phyloP scores from a whole-genome alignment of 1,140 invertebrate species.

The Hermatobates lingyangjiaoensis region DNA sequence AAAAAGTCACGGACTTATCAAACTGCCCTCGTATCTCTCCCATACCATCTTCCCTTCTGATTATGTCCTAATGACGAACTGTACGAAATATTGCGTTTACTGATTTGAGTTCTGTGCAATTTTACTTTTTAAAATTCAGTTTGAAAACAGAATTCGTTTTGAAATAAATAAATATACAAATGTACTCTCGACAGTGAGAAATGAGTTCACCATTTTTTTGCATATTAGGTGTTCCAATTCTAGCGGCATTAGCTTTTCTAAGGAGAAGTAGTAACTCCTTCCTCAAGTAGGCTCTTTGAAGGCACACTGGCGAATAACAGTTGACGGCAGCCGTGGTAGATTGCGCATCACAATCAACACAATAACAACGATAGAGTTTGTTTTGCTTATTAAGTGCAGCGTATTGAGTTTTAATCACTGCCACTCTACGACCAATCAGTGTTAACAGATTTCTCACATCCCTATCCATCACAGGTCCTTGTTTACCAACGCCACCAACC shows the following conservation, averaged over 20 bases:
- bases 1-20: no score
- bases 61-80: no score
- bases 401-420: conserved; percentile 15
- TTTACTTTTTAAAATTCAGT: no score
- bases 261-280: conserved; percentile 43
- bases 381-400: conserved; percentile 23
- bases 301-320: conserved; percentile 59
- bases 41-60: no score
- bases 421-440: conserved; percentile 12
- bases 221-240: conserved; percentile 7
- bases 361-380: conserved; percentile 49
- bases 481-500: conserved; percentile 2
- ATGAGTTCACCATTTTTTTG: no score
- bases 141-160: background rate
- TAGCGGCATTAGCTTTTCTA: conserved; percentile 32
- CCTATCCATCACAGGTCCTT: conserved; percentile 4
- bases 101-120: no score
- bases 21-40: no score
- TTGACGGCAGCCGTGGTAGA: conserved; percentile 24
- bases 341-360: conserved; percentile 31
- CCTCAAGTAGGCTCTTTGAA: conserved; percentile 43
- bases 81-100: no score
- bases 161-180: conserved; percentile 1
- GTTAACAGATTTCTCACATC: conserved; percentile 12
- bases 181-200: background rate